Base-by-base conservation (phyloP, 2,113 vertebrate genomes). In the Rhinolophus ferrumequinum region DNA sequence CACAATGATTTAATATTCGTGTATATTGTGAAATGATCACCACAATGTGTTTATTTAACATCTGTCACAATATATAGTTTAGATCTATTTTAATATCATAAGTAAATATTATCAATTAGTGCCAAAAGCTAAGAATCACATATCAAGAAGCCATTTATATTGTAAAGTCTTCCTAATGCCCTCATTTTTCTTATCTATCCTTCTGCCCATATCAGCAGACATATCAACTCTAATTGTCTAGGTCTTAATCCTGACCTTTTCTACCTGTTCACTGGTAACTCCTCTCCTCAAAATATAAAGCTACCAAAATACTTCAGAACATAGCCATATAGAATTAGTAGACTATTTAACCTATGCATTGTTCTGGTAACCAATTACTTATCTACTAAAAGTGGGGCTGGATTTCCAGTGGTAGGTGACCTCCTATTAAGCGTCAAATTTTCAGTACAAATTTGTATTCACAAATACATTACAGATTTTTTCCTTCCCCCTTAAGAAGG, bases 21-120 rank as follows among this genome's bases (percentile, higher is more conserved):
- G 81, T 73, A 52, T 62, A 54, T 44, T 66, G 8, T 16, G 60
- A 94, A 82, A 81, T 64, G 76, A n/a, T 73, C 21, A 62, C 44
- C 56, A 82, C 5, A 15, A 24, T 88, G 50, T 60, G 35, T 66
- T 56, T 73, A 35, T 6, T 69, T 54, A 90, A 50, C 47, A 50
- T 50, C 47, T 50, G 60, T 81, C 30, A 88, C 44, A n/a, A 73
- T 62, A 73, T 13, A 33, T 87, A 73, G 15, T 73, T 73, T 73
- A 82, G 21, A 67, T 62, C 47, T 82, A 90, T 66, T 66, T 95
- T 75, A 87, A 38, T 75, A 56, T 80, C 76, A 85, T 28, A 96
- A 96, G 44, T 75, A 94, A 90, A 93, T 90, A 77, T 22, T 87
- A 70, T 77, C 82, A 95, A 93, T 91, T 95, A 89, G 30, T 81